Percentiles rank a stretch among this genome's conserved stretches.
Conservation (phyloP, 2,113 vertebrate genomes). For the Apteryx mantelli region DNA sequence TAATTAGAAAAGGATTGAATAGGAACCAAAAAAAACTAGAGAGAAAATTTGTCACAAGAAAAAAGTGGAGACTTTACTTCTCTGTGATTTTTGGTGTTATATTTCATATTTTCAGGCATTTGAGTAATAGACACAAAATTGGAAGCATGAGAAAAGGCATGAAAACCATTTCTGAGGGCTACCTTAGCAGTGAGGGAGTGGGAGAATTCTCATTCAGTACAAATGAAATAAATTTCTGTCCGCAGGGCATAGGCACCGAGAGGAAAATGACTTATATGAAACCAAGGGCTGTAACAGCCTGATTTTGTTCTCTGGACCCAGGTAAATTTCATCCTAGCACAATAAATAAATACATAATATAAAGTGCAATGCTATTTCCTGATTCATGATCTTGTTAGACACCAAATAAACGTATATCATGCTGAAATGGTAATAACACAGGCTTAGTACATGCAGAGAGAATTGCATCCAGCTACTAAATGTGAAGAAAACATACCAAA, state of each 20-base stretch:
- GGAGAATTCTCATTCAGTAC: conserved; percentile 19
- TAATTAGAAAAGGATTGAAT: background rate
- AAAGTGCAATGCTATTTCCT: conserved; percentile 22
- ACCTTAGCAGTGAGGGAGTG: background rate
- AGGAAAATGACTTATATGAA: conserved; percentile 61
- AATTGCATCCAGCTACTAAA: conserved; percentile 5
- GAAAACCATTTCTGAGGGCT: conserved; percentile 35
- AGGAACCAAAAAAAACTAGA: background rate
- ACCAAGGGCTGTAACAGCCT: conserved; percentile 35
- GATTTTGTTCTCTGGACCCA: conserved; percentile 47
- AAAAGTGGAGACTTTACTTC: background rate
- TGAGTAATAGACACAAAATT: conserved; percentile 26
- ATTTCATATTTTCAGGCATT: conserved; percentile 40
- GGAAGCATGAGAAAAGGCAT: conserved; percentile 22
- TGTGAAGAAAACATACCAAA: background rate
- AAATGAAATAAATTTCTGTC: conserved; percentile 50
- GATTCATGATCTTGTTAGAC: conserved; percentile 60
- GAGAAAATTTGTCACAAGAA: background rate
- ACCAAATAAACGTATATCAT: conserved; percentile 37
- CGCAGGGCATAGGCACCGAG: conserved; percentile 28
- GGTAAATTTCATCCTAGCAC: conserved; percentile 55
- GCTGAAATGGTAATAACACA: conserved; percentile 30
- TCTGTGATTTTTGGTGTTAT: background rate
- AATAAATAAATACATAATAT: conserved; percentile 66
- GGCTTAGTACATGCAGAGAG: background rate